These are phyloP conservation scores for Climacteris rufus DNA, from an alignment of 2,113 vertebrate genomes.

Conservation along the genomic window DNA sequence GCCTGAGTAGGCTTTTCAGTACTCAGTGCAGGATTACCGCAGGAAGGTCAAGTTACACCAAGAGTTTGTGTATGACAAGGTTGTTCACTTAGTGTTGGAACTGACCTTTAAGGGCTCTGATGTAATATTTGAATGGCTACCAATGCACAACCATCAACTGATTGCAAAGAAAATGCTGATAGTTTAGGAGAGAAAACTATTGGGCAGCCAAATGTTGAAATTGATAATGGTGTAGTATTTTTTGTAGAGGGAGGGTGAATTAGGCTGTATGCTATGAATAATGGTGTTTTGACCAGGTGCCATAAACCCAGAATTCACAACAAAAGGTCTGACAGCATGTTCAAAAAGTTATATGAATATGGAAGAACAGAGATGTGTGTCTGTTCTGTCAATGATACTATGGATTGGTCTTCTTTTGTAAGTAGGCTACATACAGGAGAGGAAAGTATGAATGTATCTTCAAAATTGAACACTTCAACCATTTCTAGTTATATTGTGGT, in stretches of 20 bases:
- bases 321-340: background rate
- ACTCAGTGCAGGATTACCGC: background rate
- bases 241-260: conserved; percentile 8
- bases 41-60: background rate
- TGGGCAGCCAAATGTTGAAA: conserved; percentile 31
- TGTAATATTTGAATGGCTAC: conserved; percentile 7
- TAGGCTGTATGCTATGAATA: background rate
- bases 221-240: background rate
- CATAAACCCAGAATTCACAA: conserved; percentile 28
- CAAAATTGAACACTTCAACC: conserved; percentile 36
- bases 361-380: background rate
- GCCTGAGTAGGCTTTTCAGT: conserved; percentile 9
- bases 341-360: conserved; percentile 23
- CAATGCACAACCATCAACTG: background rate
- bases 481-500: conserved; percentile 7
- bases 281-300: background rate
- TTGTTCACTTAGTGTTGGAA: background rate
- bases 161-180: conserved; percentile 11
- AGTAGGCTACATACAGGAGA: conserved; percentile 18
- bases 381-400: conserved; percentile 10
- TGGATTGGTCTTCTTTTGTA: conserved; percentile 2
- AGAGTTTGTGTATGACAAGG: background rate
- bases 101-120: conserved; percentile 7
- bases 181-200: conserved; percentile 10
- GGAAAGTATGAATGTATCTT: conserved; percentile 40